Evolutionary conservation across 2,797 vertebrate species (phyloP).

Genomic region (Typhlichthys eigenmanni): DNA sequence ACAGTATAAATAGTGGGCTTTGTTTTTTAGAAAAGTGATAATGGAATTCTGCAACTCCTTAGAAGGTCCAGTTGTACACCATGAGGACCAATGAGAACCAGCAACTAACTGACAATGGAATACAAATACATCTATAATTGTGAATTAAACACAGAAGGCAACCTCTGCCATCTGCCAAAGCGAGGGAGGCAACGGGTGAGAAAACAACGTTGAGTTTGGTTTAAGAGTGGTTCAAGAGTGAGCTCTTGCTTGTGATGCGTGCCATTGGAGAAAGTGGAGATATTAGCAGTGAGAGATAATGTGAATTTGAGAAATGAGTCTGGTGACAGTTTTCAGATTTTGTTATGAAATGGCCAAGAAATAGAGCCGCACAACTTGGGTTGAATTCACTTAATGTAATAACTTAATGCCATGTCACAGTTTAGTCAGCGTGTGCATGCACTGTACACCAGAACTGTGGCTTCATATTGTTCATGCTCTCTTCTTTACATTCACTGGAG

Average conservation of each 20-base stretch:
- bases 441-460: not conserved
- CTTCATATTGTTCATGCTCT: constrained; percentile 30
- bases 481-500: constrained; percentile 17
- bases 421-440: not conserved
- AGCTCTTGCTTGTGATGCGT: not conserved
- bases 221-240: constrained; percentile 17
- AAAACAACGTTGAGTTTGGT: not conserved
- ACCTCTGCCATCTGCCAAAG: too few relatives aligned
- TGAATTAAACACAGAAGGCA: too few relatives aligned
- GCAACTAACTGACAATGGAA: too few relatives aligned
- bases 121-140: too few relatives aligned
- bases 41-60: too few relatives aligned
- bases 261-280: not conserved
- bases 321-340: constrained; percentile 10
- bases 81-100: too few relatives aligned
- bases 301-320: not conserved
- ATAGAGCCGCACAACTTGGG: not conserved
- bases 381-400: constrained; percentile 16
- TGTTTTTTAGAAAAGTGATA: too few relatives aligned
- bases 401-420: constrained; percentile 9
- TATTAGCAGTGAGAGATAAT: not conserved
- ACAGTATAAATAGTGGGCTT: too few relatives aligned
- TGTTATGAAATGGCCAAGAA: not conserved
- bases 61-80: too few relatives aligned
- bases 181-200: not conserved